Evolutionary conservation across 2,888 invertebrate genomes (phyloP), one percentile per base, ranked within the genome.

Genomic region (Phyllotreta cruciferae): DNA sequence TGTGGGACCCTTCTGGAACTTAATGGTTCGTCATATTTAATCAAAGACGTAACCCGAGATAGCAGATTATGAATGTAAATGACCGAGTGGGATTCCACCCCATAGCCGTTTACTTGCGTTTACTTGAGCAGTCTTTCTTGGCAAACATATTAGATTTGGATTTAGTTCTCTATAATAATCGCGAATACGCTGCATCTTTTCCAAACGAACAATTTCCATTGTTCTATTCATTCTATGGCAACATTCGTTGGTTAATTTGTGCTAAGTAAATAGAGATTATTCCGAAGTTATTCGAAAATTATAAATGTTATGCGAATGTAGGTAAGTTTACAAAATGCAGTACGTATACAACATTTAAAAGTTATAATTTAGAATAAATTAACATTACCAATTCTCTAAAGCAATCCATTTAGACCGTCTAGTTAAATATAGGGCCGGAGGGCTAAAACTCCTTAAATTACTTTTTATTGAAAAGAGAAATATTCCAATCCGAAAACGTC

Each of bases 31-130:
- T 56, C 56, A 60, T 56, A 56, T 64, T 64, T 64, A 64, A 64
- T 64, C 56, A 56, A 64, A 64, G 60, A 60, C 64, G 60, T 52
- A 53, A 60, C 45, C 60, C 64, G 45, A 64, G 56, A 60, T 64
- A 56, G 53, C 53, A 56, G 56, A 64, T 64, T 64, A 64, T 64
- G 56, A 56, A 64, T 64, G 60, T 64, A 64, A 64, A 64, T 64
- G 60, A 39, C 57, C 57, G 50, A 56, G 36, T 10, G 13, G 37
- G 47, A 13, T 57, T 41, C 41, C 10, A 8, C 38, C 49, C 14
- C 24, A 34, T 49, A 41, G 50, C 39, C 37, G 56, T 57, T 57
- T 39, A 57, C 39, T 50, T 41, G 35, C 37, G 56, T 57, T 57
- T 39, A 50, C 39, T 50, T 41, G 35, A 50, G 35, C 9, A 50